These are phyloP conservation scores for Laspeyria flexula DNA, from an alignment of 2,888 invertebrate species.

Conservation along the genomic window DNA sequence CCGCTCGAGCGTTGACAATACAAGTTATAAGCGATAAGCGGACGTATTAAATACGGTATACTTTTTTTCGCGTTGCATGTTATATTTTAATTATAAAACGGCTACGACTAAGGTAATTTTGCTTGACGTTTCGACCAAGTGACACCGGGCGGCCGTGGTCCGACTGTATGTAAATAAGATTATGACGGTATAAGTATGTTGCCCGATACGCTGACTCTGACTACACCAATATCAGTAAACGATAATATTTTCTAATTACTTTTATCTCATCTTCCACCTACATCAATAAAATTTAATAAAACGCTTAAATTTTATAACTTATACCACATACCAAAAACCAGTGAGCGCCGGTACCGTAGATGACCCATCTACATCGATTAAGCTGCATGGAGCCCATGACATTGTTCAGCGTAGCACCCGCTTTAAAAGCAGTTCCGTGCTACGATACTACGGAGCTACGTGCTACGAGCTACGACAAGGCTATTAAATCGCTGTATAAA, in stretches of 20 bases:
- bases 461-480: background rate
- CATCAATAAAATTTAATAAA: no score
- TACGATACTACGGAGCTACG: background rate
- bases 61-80: background rate
- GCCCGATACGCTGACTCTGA: no score
- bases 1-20: conserved; percentile 16
- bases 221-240: no score
- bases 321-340: conserved; percentile 26
- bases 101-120: no score
- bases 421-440: conserved; percentile 19
- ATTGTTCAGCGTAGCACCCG: conserved; percentile 25
- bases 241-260: no score
- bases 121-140: no score
- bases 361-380: conserved; percentile 45
- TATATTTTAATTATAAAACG: no score
- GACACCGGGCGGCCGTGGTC: no score
- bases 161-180: no score
- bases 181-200: no score
- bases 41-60: background rate
- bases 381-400: conserved; percentile 27
- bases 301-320: conserved; percentile 2
- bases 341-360: conserved; percentile 27
- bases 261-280: no score
- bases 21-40: conserved; percentile 11
- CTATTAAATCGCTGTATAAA: background rate